Percentiles rank a stretch among this genome's conserved stretches.
These are phyloP conservation scores for Amblyopsis hoosieri DNA, from an alignment of 2,797 vertebrate species.

Conservation along the genomic window DNA sequence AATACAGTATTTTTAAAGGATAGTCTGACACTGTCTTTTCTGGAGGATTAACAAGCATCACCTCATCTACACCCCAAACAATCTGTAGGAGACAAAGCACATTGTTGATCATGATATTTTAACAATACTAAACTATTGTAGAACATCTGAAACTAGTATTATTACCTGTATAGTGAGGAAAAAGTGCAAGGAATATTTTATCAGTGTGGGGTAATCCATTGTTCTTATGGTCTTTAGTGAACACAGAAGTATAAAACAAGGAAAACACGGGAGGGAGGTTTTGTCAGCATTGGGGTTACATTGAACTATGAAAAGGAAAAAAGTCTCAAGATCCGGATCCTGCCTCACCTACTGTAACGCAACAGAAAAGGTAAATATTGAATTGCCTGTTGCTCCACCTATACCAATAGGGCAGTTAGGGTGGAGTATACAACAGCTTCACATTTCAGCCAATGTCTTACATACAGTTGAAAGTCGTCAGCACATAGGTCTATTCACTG, in stretches of 20 bases:
- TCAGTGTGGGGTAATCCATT: conserved; percentile 47
- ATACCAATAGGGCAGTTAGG: conserved; percentile 10
- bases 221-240: conserved; percentile 7
- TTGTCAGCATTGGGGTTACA: neutral
- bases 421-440: conserved; percentile 15
- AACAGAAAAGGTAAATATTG: conserved; percentile 72
- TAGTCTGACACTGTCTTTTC: conserved; percentile 54
- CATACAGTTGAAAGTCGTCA: too few relatives aligned
- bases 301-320: conserved; percentile 8
- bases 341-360: conserved; percentile 57
- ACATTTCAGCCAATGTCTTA: neutral
- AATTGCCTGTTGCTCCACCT: conserved; percentile 57
- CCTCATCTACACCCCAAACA: conserved; percentile 40
- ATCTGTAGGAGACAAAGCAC: conserved; percentile 41
- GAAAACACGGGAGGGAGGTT: neutral
- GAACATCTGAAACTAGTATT: conserved; percentile 13
- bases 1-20: conserved; percentile 65
- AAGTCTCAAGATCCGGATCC: conserved; percentile 68
- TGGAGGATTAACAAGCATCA: conserved; percentile 77
- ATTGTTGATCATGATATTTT: neutral
- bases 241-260: neutral
- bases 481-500: too few relatives aligned
- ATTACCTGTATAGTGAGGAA: conserved; percentile 67
- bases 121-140: neutral
- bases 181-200: conserved; percentile 39